These are phyloP conservation scores for Nestor notabilis DNA, from an alignment of 2,113 vertebrate genomes.

Conservation along the genomic window DNA sequence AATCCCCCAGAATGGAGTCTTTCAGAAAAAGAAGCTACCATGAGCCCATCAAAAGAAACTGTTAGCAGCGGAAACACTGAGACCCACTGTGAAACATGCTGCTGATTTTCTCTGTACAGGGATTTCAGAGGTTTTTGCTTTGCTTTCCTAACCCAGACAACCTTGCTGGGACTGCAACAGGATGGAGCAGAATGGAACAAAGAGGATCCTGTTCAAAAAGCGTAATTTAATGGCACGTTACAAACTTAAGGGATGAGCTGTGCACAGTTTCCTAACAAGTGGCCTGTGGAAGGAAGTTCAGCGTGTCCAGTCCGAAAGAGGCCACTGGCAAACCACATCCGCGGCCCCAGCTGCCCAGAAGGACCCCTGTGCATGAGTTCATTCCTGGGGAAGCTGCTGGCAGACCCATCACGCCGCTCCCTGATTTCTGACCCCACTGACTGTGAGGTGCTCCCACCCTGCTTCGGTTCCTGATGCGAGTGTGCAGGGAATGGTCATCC, in stretches of 20 bases:
- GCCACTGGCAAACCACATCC: not conserved
- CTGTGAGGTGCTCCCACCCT: not conserved
- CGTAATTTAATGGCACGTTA: not conserved
- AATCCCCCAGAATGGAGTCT: not conserved
- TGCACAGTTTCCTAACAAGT: not conserved
- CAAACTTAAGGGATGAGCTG: not conserved
- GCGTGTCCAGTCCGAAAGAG: not conserved
- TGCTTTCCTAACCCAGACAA: not conserved
- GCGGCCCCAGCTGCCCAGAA: not conserved
- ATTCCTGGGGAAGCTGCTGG: not conserved
- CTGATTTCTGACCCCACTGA: not conserved
- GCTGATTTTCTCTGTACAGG: not conserved
- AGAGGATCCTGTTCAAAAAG: not conserved
- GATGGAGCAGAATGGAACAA: not conserved
- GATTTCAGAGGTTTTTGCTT: not conserved
- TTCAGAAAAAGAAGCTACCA: not conserved
- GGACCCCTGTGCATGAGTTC: not conserved
- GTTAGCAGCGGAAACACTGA: not conserved
- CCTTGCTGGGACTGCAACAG: not conserved
- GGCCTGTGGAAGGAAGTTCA: not conserved
- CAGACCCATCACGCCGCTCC: not conserved
- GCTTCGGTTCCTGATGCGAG: fast-evolving
- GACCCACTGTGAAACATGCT: not conserved
- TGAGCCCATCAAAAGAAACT: not conserved
- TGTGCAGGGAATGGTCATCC: not conserved